phyloP scores from a whole-genome alignment of 2,113 vertebrate species.

The Helogale parvula region DNA sequence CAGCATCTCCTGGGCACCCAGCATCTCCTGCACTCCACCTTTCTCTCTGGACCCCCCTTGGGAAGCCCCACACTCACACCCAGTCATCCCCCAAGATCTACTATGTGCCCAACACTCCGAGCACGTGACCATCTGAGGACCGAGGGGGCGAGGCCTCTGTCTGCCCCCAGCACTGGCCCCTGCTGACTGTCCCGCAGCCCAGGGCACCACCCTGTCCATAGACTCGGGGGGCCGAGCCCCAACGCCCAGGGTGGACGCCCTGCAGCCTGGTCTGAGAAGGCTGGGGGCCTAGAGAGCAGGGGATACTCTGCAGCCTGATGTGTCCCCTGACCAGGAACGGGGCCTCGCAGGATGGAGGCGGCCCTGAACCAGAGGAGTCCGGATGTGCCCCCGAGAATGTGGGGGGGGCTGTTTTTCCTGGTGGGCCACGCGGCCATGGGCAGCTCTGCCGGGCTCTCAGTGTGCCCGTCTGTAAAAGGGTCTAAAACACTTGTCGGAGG shows the following conservation, averaged over 20 bases:
- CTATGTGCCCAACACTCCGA: background rate
- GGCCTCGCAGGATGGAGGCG: background rate
- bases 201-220: background rate
- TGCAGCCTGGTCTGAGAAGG: background rate
- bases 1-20: background rate
- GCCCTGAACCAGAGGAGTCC: background rate
- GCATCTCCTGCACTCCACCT: background rate
- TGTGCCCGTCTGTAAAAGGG: background rate
- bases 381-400: too few relatives aligned
- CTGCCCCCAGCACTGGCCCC: background rate
- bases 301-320: background rate
- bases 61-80: background rate
- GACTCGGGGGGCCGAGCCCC: background rate
- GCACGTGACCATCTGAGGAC: background rate
- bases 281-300: background rate
- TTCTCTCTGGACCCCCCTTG: background rate
- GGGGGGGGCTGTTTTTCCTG: background rate
- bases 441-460: background rate
- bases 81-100: background rate
- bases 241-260: background rate
- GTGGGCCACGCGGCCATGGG: rapidly evolving
- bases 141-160: background rate
- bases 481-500: too few relatives aligned
- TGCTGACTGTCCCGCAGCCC: background rate
- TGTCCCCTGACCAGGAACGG: background rate